Base-by-base conservation (phyloP, 1,140 invertebrate species). In the Trypoxylus dichotomus region DNA sequence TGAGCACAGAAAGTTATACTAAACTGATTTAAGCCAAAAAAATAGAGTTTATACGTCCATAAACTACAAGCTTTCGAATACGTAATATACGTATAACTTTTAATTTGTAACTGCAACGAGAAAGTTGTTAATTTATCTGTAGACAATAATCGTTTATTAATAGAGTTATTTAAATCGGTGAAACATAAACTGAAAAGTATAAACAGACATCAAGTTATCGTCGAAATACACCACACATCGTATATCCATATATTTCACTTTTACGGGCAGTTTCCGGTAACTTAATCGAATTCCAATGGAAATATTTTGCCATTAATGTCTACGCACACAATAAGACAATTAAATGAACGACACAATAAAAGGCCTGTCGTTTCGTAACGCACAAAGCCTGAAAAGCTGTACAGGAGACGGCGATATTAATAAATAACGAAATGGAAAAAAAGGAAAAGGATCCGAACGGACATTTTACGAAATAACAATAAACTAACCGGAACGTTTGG, bases 271-370 rank as follows among this genome's bases (percentile, higher is more conserved):
- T 63, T 63, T 63, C 60, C 60, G 60, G 21, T 27, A 63, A 63
- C 60, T 8, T 63, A 63, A 63, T 63, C 60, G 60, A 25, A 63
- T 63, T 63, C 60, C 60, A 63, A 63, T 63, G 60, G 60, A 63
- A 27, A 63, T 63, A 63, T 63, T 63, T 63, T 63, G 60, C 60
- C 60, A 63, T 63, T 63, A 63, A 63, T 13, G 60, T 63, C 60
- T 63, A 63, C 60, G 21, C 21, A 63, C 60, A 63, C 60, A 63
- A 63, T 63, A 63, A 63, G 60, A 63, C 60, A 63, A 63, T 63
- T 63, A 63, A 63, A 63, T 63, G 60, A 63, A 63, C 60, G 60
- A 27, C 60, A 27, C 7, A 63, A 27, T 63, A 63, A 63, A 63
- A 63, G 21, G n/a, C n/a, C 13, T 24, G 13, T 63, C 19, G 60